These are phyloP conservation scores for Microtus pennsylvanicus DNA, from an alignment of 2,113 vertebrate species.

Conservation along the genomic window DNA sequence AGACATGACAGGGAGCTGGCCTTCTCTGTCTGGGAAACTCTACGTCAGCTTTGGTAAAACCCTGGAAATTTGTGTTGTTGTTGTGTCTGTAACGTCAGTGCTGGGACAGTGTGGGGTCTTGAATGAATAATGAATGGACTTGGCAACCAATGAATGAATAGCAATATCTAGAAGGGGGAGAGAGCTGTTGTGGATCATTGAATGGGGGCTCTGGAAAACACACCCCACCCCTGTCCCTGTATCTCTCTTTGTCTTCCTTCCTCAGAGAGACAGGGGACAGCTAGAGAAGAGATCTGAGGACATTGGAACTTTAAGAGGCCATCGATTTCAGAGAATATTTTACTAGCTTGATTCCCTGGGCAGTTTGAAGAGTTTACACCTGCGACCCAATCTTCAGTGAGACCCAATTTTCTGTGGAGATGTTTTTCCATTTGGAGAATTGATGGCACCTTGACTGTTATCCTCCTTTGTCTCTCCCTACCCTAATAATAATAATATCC, in stretches of 20 bases:
- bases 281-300: too few relatives aligned
- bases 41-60: neutral
- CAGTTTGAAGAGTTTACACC: too few relatives aligned
- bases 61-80: neutral
- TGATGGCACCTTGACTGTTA: neutral
- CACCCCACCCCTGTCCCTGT: neutral
- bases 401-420: neutral
- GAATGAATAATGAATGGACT: slow-evolving; percentile 27
- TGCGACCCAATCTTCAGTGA: too few relatives aligned
- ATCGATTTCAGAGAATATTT: too few relatives aligned
- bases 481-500: neutral
- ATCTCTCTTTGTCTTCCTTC: neutral
- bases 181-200: neutral
- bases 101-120: neutral
- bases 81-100: neutral
- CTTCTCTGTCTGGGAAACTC: neutral
- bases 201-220: neutral
- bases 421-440: neutral
- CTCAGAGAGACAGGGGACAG: neutral
- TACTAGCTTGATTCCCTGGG: too few relatives aligned
- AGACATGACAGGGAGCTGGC: neutral
- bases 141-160: neutral
- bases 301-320: too few relatives aligned
- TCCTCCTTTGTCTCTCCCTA: neutral
- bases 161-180: neutral